Percentiles rank a stretch among this genome's conserved stretches.
Conservation (phyloP, 2,888 invertebrate genomes). For the Byasa hedistus region DNA sequence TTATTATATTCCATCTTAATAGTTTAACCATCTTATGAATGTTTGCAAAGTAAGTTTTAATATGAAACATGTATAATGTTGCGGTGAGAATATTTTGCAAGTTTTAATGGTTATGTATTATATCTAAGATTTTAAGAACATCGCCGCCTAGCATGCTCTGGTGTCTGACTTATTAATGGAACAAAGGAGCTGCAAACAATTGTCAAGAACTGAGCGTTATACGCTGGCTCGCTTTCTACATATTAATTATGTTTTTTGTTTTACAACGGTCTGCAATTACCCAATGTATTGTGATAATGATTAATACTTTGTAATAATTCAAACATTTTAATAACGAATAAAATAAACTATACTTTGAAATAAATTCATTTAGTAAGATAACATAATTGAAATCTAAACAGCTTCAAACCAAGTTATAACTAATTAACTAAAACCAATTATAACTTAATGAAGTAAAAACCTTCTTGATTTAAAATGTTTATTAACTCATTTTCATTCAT, state of each 20-base stretch:
- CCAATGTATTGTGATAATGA: neutral
- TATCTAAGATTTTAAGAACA: conserved; percentile 12
- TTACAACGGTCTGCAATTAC: neutral
- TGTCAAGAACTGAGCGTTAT: conserved; percentile 33
- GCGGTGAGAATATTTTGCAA: conserved; percentile 1
- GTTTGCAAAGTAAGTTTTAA: neutral
- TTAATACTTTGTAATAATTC: neutral
- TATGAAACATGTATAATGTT: neutral
- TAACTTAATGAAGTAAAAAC: too few relatives aligned
- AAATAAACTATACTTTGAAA: neutral
- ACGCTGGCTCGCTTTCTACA: conserved; percentile 7
- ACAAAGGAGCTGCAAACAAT: conserved; percentile 40
- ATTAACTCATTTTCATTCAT: too few relatives aligned
- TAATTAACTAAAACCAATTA: too few relatives aligned
- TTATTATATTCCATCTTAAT: neutral
- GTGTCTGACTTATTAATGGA: conserved; percentile 32
- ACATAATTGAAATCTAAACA: too few relatives aligned
- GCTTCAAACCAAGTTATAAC: too few relatives aligned
- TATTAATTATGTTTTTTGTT: conserved; percentile 22
- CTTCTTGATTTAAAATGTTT: too few relatives aligned
- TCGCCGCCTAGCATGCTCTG: conserved; percentile 11
- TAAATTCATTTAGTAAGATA: too few relatives aligned
- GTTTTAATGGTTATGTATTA: conserved; percentile 5
- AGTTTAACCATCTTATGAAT: neutral
- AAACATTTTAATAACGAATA: neutral